A percentile compares a stretch with the other conserved stretches of the same genome.
Evolutionary conservation across 2,888 invertebrate species (phyloP).

Genomic region (Flexamia atlantica): DNA sequence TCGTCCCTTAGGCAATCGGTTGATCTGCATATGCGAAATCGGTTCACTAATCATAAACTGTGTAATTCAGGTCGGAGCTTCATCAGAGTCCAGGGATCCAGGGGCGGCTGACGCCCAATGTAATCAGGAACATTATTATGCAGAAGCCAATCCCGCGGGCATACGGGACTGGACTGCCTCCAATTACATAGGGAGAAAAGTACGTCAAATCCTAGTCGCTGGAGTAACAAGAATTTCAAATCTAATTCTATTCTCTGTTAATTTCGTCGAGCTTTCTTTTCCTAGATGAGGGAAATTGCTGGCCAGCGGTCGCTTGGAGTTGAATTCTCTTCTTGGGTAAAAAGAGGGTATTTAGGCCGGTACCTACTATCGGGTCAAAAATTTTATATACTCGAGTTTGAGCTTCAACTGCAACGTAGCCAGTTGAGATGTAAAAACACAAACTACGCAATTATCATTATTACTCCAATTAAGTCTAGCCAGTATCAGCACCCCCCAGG

Average conservation of each 20-base stretch:
- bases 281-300: slow-evolving; percentile 27
- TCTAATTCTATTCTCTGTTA: slow-evolving; percentile 31
- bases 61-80: background rate
- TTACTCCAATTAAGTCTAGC: no score
- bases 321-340: no score
- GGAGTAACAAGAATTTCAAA: slow-evolving; percentile 1
- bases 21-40: no score
- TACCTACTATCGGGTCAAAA: no score
- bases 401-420: no score
- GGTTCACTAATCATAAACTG: background rate
- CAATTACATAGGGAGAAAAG: slow-evolving; percentile 23
- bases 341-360: no score
- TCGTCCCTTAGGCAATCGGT: no score
- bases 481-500: no score
- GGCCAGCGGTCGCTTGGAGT: background rate
- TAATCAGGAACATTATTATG: background rate
- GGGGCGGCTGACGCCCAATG: background rate
- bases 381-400: no score
- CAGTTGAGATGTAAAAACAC: no score
- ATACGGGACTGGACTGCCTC: background rate
- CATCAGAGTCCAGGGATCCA: background rate
- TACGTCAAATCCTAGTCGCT: background rate
- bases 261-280: slow-evolving; percentile 15
- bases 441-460: no score
- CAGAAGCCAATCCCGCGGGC: slow-evolving; percentile 20